These are phyloP conservation scores for Macrocentrus cingulum DNA, from an alignment of 1,140 invertebrate genomes.

Conservation along the genomic window DNA sequence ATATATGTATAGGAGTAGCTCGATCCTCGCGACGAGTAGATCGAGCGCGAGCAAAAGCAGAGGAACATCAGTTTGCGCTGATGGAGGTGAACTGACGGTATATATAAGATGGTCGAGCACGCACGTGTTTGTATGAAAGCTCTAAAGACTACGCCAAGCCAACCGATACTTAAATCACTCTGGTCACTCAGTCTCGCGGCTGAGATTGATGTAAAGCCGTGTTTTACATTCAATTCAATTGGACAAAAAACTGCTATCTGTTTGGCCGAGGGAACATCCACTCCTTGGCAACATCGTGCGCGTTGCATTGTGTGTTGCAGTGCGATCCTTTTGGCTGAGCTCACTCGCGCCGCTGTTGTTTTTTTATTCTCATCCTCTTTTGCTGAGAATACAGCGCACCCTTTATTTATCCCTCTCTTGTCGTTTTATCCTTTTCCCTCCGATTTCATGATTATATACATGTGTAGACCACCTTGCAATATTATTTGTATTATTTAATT, in stretches of 20 bases:
- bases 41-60: not conserved
- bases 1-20: no score
- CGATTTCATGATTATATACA: constrained; percentile 4
- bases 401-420: constrained; percentile 7
- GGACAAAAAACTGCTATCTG: constrained; percentile 55
- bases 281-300: constrained; percentile 5
- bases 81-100: not conserved
- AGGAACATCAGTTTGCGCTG: not conserved
- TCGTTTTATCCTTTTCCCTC: constrained; percentile 7
- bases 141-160: constrained; percentile 40
- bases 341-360: constrained; percentile 4
- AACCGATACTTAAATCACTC: constrained; percentile 53
- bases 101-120: no score
- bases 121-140: constrained; percentile 31
- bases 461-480: constrained; percentile 7
- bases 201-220: constrained; percentile 59
- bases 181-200: constrained; percentile 55
- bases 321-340: constrained; percentile 2
- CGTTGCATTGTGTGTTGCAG: constrained; percentile 19
- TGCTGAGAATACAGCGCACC: constrained; percentile 1
- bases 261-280: constrained; percentile 20
- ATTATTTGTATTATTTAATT: no score
- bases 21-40: no score
- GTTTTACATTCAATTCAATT: constrained; percentile 60
- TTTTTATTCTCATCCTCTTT: constrained; percentile 5